Base-by-base conservation (phyloP, 2,888 invertebrate genomes). In the Serrognathus titanus region DNA sequence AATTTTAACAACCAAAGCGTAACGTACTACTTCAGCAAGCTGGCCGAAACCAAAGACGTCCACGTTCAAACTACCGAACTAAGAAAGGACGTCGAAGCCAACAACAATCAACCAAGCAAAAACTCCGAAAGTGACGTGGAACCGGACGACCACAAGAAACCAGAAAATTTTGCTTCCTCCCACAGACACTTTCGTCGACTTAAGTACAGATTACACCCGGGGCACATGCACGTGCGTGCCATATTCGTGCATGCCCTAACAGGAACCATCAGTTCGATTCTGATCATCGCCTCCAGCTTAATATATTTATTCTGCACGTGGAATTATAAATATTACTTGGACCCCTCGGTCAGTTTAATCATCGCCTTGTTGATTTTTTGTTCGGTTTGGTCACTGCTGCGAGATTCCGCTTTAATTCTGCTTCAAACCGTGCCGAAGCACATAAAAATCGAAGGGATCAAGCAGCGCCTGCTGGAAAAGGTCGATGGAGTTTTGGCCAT, bases 191-290 rank as follows among this genome's bases (percentile, higher is more conserved):
- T 67, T 67, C 78, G 80, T 55, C 76, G 76, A 7, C 83, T 84
- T 64, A 79, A 80, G 3, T 83, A 83, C 66, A 78, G 81, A 53
- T 81, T 80, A 65, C 83, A 87, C 71, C 84, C 90, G 0, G 87
- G 88, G 2, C 93, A 96, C 75, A 89, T 99, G 90, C 99, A 99
- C 75, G 99, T 99, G 97, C 87, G 94, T 53, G 99, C 97, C n/a
- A 98, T 98, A n/a, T 99, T 98, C 77, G 82, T 99, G 53, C 99
- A 99, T 75, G 91, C 99, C 3, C 79, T 99, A 38, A 97, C 97
- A 48, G 99, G 99, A 80, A 98, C 98, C 13, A 80, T 99, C 48
- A 99, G 99, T 52, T 95, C 94, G 0, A 85, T 95, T 1, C 92
- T 96, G 66, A 96, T 97, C 9, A 89, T 95, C 45, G 84, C 90